Base-by-base conservation (phyloP, 2,113 vertebrate species). In the Aegithalos caudatus region DNA sequence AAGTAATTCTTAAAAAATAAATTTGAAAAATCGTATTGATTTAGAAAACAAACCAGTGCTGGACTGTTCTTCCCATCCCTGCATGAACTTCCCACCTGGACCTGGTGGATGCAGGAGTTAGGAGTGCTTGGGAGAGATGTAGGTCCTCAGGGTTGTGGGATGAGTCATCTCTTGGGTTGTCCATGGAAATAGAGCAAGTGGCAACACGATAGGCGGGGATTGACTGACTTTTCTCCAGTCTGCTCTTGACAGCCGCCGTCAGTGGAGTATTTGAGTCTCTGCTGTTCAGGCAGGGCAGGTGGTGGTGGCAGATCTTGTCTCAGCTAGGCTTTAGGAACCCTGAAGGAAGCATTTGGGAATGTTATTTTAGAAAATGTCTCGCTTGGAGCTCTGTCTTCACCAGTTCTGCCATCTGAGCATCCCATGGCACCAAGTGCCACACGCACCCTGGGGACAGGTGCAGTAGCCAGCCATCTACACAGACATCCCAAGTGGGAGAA, bases 1-100 rank as follows among this genome's bases (percentile, higher is more conserved):
- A 98, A 98, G 97, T 98, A 97, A 98, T 98, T 98, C 98, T 98
- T 98, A 97, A 92, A 98, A 97, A 98, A 98, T 98, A 98, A 98
- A 98, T 98, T 98, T 98, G 97, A 98, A 91, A 97, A 98, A 97
- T 95, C 27, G 98, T 98, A 98, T 98, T 98, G 98, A 98, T 98
- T 98, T 98, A 98, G 98, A 98, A 98, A 98, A 98, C 67, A 40
- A 86, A n/a, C 18, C 47, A 1, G 64, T 40, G 74, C 86, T 38
- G 73, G 7, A 22, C 85, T 95, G 25, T 88, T 64, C 84, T 86
- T 83, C 78, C 54, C 40, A 57, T 86, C 81, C 50, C 27, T 83
- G 35, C 47, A 51, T 20, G 27, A 74, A 13, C 28, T 84, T 62
- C 40, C 47, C 14, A 2, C 60, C 51, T 19, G 27, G 38, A 17